Percentiles rank a stretch among this genome's conserved stretches.
These are phyloP conservation scores for Pterostichus madidus DNA, from an alignment of 2,888 invertebrate genomes.

Conservation along the genomic window DNA sequence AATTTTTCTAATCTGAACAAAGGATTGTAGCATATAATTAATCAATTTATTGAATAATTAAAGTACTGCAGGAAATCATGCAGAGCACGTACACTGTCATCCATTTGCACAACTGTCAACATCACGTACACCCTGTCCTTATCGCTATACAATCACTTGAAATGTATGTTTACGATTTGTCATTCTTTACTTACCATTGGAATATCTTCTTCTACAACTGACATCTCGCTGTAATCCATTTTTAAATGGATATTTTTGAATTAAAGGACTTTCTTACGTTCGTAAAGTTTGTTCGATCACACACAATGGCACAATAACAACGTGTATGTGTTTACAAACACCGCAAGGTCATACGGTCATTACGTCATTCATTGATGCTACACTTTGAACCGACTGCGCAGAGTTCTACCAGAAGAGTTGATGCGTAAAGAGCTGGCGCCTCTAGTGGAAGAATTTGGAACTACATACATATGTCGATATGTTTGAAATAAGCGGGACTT, in stretches of 20 bases:
- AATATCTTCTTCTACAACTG: constrained; percentile 61
- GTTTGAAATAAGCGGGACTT: not conserved
- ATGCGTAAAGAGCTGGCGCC: constrained; percentile 4
- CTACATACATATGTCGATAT: not conserved
- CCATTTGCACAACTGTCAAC: constrained; percentile 42
- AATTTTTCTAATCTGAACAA: constrained; percentile 48
- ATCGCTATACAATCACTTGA: constrained; percentile 50
- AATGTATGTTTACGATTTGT: constrained; percentile 34
- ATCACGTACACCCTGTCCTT: constrained; percentile 38
- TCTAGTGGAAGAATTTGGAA: not conserved
- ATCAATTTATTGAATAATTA: constrained; percentile 36
- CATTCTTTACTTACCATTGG: constrained; percentile 60
- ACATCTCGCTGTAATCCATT: constrained; percentile 57
- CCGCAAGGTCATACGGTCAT: constrained; percentile 84
- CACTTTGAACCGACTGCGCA: constrained; percentile 8
- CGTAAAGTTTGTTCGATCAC: constrained; percentile 40
- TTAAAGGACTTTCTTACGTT: constrained; percentile 16
- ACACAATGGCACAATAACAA: constrained; percentile 73
- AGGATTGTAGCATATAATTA: constrained; percentile 52
- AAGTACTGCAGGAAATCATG: not conserved
- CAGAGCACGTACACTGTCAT: not conserved
- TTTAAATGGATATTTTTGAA: constrained; percentile 7
- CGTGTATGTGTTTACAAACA: constrained; percentile 89
- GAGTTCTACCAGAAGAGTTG: not conserved
- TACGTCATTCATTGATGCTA: constrained; percentile 47